Evolutionary conservation across 2,888 invertebrate genomes (phyloP), one percentile per base, ranked within the genome.

Genomic region (Philhelius pedissequus): DNA sequence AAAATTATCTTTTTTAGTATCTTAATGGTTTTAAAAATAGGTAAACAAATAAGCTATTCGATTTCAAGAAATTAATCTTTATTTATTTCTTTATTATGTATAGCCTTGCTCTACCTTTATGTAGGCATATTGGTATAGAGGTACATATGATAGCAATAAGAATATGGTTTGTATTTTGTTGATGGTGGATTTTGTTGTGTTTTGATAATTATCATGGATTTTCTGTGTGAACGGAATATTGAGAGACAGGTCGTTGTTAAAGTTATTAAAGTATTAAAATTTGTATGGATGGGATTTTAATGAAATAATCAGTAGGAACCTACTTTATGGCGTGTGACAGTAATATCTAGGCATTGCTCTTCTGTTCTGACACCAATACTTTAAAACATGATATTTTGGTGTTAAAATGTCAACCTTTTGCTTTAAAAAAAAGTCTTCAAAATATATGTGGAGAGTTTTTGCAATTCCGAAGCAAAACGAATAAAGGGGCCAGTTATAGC

Each of bases 81-180:
- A 64, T 64, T 64, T 64, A 64, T 64, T 64, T 64, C 64, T 64
- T 64, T 64, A 64, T 64, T 64, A 45, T 45, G 38, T 18, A 58
- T 22, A 15, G 20, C 8, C n/a, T 25, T 13, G 7, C 18, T 32
- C n/a, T n/a, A n/a, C n/a, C n/a, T n/a, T n/a, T n/a, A 13, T 0
- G 15, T 11, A 52, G 27, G 30, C 15, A n/a, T 60, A 15, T n/a
- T n/a, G 4, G 2, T 40, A 38, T 35, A 13, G n/a, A n/a, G n/a
- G n/a, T n/a, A n/a, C 13, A n/a, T n/a, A 15, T 64, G 32, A 64
- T 64, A 45, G 32, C 20, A 32, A 32, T 64, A 32, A 45, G 25
- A 64, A 64, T 64, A 15, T 5, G 40, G 7, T 64, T 62, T 27
- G 62, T 43, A 62, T 62, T 43, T 60, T 60, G n/a, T 32, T 38